Percentiles rank a stretch among this genome's conserved stretches.
phyloP scores from a whole-genome alignment of 2,888 invertebrate species.

The Unio pictorum region DNA sequence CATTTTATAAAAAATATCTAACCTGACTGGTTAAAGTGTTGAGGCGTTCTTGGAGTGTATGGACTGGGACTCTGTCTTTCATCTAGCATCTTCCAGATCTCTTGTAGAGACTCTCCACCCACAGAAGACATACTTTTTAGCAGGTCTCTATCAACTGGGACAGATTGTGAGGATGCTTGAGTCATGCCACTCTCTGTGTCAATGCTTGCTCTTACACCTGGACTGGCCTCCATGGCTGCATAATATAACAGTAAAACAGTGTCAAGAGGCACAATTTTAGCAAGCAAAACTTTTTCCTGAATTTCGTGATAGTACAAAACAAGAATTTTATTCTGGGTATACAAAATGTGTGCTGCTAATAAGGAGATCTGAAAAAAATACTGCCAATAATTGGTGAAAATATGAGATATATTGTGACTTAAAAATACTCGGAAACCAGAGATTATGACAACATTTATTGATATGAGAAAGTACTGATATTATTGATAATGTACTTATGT shows the following conservation, averaged over 20 bases:
- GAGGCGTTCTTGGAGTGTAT: slow-evolving; percentile 21
- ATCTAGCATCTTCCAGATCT: slow-evolving; percentile 68
- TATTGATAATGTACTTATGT: too few relatives aligned
- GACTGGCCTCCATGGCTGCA: slow-evolving; percentile 29
- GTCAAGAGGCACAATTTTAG: too few relatives aligned
- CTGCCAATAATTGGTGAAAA: too few relatives aligned
- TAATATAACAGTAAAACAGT: background rate
- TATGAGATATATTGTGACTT: too few relatives aligned
- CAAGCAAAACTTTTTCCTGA: too few relatives aligned
- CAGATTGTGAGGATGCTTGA: slow-evolving; percentile 13
- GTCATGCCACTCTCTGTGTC: slow-evolving; percentile 39
- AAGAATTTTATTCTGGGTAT: too few relatives aligned
- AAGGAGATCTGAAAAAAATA: too few relatives aligned
- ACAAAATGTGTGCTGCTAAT: too few relatives aligned
- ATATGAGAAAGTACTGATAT: too few relatives aligned
- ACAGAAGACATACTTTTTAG: slow-evolving; percentile 64
- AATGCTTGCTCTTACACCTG: slow-evolving; percentile 34
- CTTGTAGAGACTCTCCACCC: slow-evolving; percentile 65
- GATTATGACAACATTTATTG: too few relatives aligned
- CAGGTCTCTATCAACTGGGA: slow-evolving; percentile 30
- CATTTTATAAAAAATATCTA: background rate
- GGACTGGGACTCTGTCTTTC: slow-evolving; percentile 48
- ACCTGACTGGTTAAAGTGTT: slow-evolving; percentile 11
- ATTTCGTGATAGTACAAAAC: too few relatives aligned
- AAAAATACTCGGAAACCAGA: too few relatives aligned